Conservation (phyloP, 2,888 invertebrate genomes). For the Ophion slaviceki region DNA sequence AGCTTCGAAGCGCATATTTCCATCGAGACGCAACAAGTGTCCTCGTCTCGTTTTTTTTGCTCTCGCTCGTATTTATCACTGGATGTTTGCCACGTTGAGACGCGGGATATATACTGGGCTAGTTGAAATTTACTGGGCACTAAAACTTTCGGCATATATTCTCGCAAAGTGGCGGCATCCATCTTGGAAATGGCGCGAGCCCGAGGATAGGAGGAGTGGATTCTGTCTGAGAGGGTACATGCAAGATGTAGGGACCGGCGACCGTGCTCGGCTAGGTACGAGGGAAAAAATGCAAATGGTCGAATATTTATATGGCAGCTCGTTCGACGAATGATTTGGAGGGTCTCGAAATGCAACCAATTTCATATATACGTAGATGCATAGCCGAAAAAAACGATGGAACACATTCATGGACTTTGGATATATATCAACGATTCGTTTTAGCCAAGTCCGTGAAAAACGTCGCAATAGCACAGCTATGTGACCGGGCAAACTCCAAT, state of each 20-base stretch:
- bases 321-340: slow-evolving; percentile 68
- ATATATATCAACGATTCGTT: slow-evolving; percentile 60
- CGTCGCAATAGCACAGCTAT: slow-evolving; percentile 62
- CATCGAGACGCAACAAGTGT: slow-evolving; percentile 61
- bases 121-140: slow-evolving; percentile 80
- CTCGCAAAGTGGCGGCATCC: slow-evolving; percentile 79
- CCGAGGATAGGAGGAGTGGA: slow-evolving; percentile 5
- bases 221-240: slow-evolving; percentile 28
- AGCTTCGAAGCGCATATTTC: slow-evolving; percentile 40
- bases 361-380: slow-evolving; percentile 23
- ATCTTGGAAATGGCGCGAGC: slow-evolving; percentile 78
- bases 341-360: slow-evolving; percentile 35
- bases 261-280: slow-evolving; percentile 41
- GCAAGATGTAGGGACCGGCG: slow-evolving; percentile 36
- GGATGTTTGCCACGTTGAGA: slow-evolving; percentile 40
- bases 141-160: slow-evolving; percentile 81
- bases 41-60: slow-evolving; percentile 23
- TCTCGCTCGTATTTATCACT: slow-evolving; percentile 55
- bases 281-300: slow-evolving; percentile 78
- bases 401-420: slow-evolving; percentile 25
- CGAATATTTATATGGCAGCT: slow-evolving; percentile 78
- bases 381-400: slow-evolving; percentile 18
- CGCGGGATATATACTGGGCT: slow-evolving; percentile 69
- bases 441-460: slow-evolving; percentile 31
- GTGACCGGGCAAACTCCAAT: background rate